Evolutionary conservation across 2,888 invertebrate genomes (phyloP).

Genomic region (Hemicrepidius hirtus): DNA sequence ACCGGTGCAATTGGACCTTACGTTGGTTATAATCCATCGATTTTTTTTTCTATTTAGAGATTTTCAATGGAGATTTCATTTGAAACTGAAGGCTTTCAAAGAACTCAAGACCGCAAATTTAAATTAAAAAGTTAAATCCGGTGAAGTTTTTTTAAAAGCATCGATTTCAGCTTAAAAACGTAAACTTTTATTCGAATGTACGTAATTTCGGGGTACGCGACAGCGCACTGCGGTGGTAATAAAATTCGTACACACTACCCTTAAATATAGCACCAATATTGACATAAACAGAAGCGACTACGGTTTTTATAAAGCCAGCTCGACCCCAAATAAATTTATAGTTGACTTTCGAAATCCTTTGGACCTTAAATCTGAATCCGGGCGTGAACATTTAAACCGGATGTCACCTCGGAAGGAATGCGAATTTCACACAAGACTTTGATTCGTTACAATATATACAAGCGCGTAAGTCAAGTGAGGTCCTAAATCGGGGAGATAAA

Average conservation of each 20-base stretch:
- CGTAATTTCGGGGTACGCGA: neutral
- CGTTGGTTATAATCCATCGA: neutral
- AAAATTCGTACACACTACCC: neutral
- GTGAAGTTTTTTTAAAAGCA: constrained; percentile 14
- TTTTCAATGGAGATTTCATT: constrained; percentile 22
- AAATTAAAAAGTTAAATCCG: constrained; percentile 32
- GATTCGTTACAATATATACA: constrained; percentile 27
- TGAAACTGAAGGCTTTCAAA: constrained; percentile 14
- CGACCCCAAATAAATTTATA: constrained; percentile 28
- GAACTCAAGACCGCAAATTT: constrained; percentile 11
- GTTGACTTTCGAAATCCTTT: constrained; percentile 3
- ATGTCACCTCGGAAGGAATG: constrained; percentile 10
- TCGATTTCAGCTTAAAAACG: neutral
- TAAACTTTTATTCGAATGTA: constrained; percentile 1
- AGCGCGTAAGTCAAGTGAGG: constrained; percentile 10
- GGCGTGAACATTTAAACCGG: constrained; percentile 17
- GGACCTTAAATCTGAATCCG: constrained; percentile 19
- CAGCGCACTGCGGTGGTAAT: constrained; percentile 5
- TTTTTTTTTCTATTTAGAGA: neutral
- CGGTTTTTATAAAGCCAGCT: constrained; percentile 5
- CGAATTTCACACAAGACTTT: constrained; percentile 16
- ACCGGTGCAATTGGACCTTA: too few species aligned
- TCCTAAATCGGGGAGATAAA: constrained; percentile 23
- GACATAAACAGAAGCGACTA: constrained; percentile 3
- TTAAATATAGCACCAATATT: constrained; percentile 1